phyloP scores from a whole-genome alignment of 2,797 vertebrate genomes.

The Diplodus puntazzo region DNA sequence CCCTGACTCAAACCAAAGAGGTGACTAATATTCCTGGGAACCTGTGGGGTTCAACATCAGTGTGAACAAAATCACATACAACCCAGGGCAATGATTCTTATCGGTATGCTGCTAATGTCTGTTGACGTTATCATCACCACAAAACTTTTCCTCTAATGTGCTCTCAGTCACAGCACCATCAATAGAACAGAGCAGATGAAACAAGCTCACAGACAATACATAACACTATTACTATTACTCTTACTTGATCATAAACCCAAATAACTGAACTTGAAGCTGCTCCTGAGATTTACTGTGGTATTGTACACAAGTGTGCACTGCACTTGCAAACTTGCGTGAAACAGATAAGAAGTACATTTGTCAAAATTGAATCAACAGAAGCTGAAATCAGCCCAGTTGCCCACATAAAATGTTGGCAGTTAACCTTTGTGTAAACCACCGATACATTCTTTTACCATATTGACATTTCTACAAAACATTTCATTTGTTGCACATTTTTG shows the following conservation, averaged over 20 bases:
- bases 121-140: constrained; percentile 5
- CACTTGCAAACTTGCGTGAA: neutral
- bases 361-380: neutral
- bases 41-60: neutral
- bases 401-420: too few relatives aligned
- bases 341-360: neutral
- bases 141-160: neutral
- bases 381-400: too few relatives aligned
- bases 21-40: constrained; percentile 18
- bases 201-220: neutral
- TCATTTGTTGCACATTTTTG: too few relatives aligned
- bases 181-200: neutral
- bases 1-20: neutral
- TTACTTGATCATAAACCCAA: too few relatives aligned
- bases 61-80: neutral
- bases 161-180: neutral
- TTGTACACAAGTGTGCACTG: too few relatives aligned
- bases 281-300: neutral
- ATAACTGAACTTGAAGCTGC: neutral
- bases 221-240: neutral
- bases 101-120: neutral
- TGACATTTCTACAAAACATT: too few relatives aligned
- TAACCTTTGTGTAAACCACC: too few relatives aligned
- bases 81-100: neutral
- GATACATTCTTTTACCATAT: too few relatives aligned